Evolutionary conservation across 2,797 vertebrate species (phyloP).

Genomic region (Stomatorhinus walkeri): DNA sequence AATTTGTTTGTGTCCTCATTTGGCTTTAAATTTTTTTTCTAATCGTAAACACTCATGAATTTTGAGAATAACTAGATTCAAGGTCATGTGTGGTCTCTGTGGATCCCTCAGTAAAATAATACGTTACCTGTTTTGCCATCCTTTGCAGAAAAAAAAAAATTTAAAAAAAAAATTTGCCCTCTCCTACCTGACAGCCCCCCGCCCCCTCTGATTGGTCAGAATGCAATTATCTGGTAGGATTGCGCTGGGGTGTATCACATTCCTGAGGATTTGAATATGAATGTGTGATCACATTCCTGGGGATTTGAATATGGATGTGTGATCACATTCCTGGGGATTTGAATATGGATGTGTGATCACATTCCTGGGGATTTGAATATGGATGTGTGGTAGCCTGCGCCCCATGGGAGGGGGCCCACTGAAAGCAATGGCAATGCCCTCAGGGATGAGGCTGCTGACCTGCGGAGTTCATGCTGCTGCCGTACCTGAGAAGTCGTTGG

Average conservation of each 20-base stretch:
- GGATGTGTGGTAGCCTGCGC: slow-evolving; percentile 14
- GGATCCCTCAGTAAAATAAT: background rate
- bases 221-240: slow-evolving; percentile 22
- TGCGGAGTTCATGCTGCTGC: slow-evolving; percentile 10
- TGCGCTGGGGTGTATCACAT: slow-evolving; percentile 10
- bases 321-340: too few species aligned
- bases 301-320: too few species aligned
- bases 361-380: slow-evolving; percentile 24
- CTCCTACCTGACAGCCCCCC: background rate
- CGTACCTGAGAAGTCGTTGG: background rate
- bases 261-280: slow-evolving; percentile 27
- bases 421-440: slow-evolving; percentile 18
- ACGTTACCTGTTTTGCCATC: slow-evolving; percentile 18
- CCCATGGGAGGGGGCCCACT: slow-evolving; percentile 14
- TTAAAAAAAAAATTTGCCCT: background rate
- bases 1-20: background rate
- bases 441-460: slow-evolving; percentile 13
- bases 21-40: background rate
- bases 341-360: too few species aligned
- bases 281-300: background rate
- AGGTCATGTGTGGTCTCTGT: slow-evolving; percentile 21
- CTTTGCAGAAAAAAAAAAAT: slow-evolving; percentile 19
- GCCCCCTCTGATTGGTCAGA: slow-evolving; percentile 24
- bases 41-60: slow-evolving; percentile 7
- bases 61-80: slow-evolving; percentile 10